Evolutionary conservation across 2,888 invertebrate genomes (phyloP).

Genomic region (Tachystola acroxantha): DNA sequence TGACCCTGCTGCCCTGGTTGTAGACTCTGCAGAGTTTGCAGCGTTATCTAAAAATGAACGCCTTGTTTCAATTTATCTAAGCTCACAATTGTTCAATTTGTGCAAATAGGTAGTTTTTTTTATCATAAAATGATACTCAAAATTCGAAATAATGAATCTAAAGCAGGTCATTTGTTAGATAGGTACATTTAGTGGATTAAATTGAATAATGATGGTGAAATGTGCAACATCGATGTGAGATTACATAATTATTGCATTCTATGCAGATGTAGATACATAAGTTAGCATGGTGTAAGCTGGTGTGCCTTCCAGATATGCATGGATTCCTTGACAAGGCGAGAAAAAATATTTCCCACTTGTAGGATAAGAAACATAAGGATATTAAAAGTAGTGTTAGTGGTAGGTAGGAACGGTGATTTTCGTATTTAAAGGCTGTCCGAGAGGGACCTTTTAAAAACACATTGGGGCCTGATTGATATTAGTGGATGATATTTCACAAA

Average conservation of each 20-base stretch:
- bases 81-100: conserved; percentile 15
- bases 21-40: conserved; percentile 91
- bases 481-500: no score
- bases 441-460: no score
- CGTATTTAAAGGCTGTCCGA: no score
- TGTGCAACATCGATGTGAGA: conserved; percentile 9
- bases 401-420: no score
- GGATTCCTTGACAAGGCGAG: no score
- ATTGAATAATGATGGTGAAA: conserved; percentile 20
- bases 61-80: conserved; percentile 54
- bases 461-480: no score
- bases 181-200: conserved; percentile 27
- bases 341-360: no score
- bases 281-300: conserved; percentile 27
- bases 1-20: conserved; percentile 93
- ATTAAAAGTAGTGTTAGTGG: no score
- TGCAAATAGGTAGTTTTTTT: conserved; percentile 1
- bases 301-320: conserved; percentile 7
- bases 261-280: not conserved
- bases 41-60: conserved; percentile 86
- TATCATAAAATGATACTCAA: conserved; percentile 17
- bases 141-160: conserved; percentile 28
- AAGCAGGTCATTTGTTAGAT: conserved; percentile 56
- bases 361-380: no score
- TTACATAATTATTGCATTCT: not conserved